These are phyloP conservation scores for Ellobium chinense DNA, from an alignment of 2,888 invertebrate species.

Conservation along the genomic window DNA sequence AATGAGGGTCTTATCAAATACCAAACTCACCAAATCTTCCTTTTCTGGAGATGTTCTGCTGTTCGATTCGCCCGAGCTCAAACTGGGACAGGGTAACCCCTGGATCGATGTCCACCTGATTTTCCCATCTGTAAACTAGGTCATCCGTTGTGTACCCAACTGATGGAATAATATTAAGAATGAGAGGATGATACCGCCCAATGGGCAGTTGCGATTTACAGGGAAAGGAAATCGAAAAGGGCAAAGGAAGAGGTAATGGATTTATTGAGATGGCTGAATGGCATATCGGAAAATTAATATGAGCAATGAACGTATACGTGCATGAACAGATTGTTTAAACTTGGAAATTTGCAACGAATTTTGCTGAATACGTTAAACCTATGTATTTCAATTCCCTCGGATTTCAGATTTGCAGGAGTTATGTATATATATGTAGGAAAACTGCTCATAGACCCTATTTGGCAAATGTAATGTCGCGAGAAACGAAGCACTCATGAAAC, in stretches of 20 bases:
- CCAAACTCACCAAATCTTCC: slow-evolving; percentile 58
- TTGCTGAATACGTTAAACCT: no score
- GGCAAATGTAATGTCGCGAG: no score
- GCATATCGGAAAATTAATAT: background rate
- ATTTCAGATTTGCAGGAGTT: no score
- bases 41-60: slow-evolving; percentile 60
- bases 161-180: no score
- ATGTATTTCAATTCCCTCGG: no score
- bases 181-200: no score
- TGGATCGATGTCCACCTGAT: slow-evolving; percentile 88
- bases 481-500: no score
- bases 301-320: background rate
- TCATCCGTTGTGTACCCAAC: slow-evolving; percentile 70
- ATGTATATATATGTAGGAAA: no score
- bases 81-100: slow-evolving; percentile 97
- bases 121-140: slow-evolving; percentile 70
- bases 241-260: background rate
- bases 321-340: background rate
- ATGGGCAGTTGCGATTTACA: no score
- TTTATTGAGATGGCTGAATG: background rate
- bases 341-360: no score
- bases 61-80: slow-evolving; percentile 85
- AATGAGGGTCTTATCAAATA: background rate
- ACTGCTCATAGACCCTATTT: no score
- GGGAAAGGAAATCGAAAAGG: no score